Conservation (phyloP, 1,140 invertebrate genomes). For the Penaeus indicus region DNA sequence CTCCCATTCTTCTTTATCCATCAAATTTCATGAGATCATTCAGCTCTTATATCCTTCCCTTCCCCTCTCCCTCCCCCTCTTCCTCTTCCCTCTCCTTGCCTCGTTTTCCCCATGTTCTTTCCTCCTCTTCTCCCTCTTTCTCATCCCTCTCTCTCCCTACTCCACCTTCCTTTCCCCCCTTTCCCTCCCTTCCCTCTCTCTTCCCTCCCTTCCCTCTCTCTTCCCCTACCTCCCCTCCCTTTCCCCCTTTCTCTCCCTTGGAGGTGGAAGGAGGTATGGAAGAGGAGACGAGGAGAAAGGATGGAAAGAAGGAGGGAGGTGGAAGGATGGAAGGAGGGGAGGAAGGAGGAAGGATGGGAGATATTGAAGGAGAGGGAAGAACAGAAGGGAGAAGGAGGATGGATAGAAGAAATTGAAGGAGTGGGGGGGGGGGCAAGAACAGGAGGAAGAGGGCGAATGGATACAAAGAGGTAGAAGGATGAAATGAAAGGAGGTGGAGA, state of each 20-base stretch:
- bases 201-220: neutral
- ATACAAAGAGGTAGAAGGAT: neutral
- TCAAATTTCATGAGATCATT: no score
- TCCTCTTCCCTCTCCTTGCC: neutral
- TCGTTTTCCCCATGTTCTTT: neutral
- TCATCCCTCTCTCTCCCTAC: neutral
- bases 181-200: neutral
- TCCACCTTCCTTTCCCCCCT: neutral
- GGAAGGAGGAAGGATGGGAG: no score
- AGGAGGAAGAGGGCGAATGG: neutral
- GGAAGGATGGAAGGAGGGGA: no score
- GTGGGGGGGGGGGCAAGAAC: neutral
- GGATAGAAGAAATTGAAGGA: neutral
- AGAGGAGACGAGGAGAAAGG: no score
- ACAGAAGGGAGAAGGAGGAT: no score
- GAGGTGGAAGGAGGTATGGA: no score
- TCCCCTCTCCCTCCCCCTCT: neutral
- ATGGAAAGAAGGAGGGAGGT: no score
- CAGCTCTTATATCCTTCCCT: neutral
- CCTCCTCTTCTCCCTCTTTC: neutral
- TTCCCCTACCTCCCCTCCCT: neutral
- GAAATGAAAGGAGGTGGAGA: neutral
- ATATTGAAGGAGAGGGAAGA: no score
- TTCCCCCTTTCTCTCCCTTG: neutral
- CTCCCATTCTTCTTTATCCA: no score